These are phyloP conservation scores for Amblyopsis rosae DNA, from an alignment of 2,113 vertebrate genomes.

Conservation along the genomic window DNA sequence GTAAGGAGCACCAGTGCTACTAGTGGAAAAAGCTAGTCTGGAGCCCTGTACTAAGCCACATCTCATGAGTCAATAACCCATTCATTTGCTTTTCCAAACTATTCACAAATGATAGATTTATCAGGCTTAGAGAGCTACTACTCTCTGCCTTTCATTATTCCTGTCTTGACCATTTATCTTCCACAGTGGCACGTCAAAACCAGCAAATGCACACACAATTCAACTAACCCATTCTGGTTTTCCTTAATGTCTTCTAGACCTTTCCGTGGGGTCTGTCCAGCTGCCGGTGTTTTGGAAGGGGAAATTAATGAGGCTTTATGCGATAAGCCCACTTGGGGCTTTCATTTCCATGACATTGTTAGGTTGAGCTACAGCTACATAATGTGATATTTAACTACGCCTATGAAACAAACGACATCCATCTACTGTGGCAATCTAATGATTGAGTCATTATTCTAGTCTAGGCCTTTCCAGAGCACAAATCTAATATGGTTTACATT, in stretches of 20 bases:
- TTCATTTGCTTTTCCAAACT: too few species aligned
- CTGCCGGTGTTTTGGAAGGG: conserved; percentile 39
- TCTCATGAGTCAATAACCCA: too few species aligned
- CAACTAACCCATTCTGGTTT: conserved; percentile 36
- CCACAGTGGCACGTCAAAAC: conserved; percentile 40
- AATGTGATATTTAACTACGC: conserved; percentile 16
- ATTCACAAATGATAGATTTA: too few species aligned
- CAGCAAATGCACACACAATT: conserved; percentile 42
- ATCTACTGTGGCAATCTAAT: conserved; percentile 15
- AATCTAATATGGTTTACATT: neutral
- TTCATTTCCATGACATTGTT: conserved; percentile 65
- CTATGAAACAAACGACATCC: conserved; percentile 21
- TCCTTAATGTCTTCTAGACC: conserved; percentile 42
- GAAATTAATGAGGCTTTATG: conserved; percentile 63
- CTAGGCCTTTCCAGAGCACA: neutral
- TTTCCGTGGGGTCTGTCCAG: conserved; percentile 51
- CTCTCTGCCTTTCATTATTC: conserved; percentile 11
- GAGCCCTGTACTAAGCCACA: too few species aligned
- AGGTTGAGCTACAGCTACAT: conserved; percentile 31
- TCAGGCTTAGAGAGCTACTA: neutral
- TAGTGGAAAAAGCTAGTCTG: too few species aligned
- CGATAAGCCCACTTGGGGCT: conserved; percentile 55
- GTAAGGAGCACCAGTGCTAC: too few species aligned
- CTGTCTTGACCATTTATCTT: conserved; percentile 41
- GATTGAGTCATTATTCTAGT: neutral